These are phyloP conservation scores for Menura novaehollandiae DNA, from an alignment of 2,113 vertebrate species.

Conservation along the genomic window DNA sequence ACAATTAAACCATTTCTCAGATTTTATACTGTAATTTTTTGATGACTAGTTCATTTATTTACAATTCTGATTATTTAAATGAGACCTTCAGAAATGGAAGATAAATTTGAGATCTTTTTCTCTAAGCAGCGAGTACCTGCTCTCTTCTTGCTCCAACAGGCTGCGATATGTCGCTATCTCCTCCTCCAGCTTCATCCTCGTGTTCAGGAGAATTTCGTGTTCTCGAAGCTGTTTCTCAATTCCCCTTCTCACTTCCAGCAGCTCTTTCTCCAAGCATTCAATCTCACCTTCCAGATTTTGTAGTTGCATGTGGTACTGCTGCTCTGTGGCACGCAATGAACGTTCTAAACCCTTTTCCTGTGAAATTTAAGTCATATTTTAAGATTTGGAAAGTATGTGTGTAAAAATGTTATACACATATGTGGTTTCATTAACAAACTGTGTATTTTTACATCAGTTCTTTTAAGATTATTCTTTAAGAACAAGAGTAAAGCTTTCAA, in stretches of 20 bases:
- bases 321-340: constrained; percentile 83
- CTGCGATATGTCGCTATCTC: constrained; percentile 92
- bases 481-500: neutral
- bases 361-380: neutral
- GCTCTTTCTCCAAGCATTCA: constrained; percentile 82
- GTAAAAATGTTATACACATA: neutral
- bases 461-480: neutral
- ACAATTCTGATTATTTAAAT: neutral
- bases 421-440: neutral
- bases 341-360: constrained; percentile 91
- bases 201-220: constrained; percentile 89
- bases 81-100: neutral
- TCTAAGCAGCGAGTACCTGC: constrained; percentile 74
- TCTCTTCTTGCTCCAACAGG: constrained; percentile 90
- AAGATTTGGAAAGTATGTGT: neutral
- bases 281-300: constrained; percentile 84
- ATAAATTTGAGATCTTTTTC: neutral
- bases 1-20: neutral
- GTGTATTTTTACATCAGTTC: neutral
- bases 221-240: constrained; percentile 87
- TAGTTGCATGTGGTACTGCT: constrained; percentile 85
- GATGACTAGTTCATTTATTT: neutral
- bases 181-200: constrained; percentile 91
- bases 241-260: constrained; percentile 82
- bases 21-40: neutral